Evolutionary conservation across 2,888 invertebrate species (phyloP), one percentile per base, ranked within the genome.

Genomic region (Phania funesta): DNA sequence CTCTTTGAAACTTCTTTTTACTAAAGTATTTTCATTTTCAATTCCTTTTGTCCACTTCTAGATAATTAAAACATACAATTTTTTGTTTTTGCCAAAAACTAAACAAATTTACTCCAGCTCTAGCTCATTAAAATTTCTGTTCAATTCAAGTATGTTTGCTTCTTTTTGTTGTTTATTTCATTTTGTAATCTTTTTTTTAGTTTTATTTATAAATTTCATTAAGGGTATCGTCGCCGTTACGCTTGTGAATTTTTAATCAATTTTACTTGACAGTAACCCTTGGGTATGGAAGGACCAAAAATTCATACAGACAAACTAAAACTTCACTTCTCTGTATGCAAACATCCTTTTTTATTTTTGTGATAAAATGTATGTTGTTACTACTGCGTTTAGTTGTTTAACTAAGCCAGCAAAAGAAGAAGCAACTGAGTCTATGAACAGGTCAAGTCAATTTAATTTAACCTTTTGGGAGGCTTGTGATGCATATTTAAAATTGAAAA

Each of bases 191-290:
- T 20, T 70, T 50, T 75, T 56, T 75, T 58, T 68, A 67, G 54
- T 60, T 68, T 68, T 68, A 73, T 35, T 74, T 71, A n/a, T n/a
- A 60, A 38, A 54, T 67, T 58, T 71, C 65, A 54, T 71, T 62
- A 75, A 71, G 78, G 65, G 48, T 78, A 78, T 74, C 76, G 35
- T 41, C 32, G 73, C 44, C 83, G 84, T 82, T 79, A 83, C 83
- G 85, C 83, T 84, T 86, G 86, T 89, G 88, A 88, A 89, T 89
- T 88, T 89, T 89, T 89, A 89, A 89, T 89, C 87, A 88, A 83
- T 85, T 84, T 84, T 75, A 70, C 78, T 78, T 74, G 74, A 62
- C 80, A 75, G 78, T 76, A 77, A 77, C 83, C 80, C 83, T 75
- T 41, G 82, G 74, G 82, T 82, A 81, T 71, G 60, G n/a, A 3